These are phyloP conservation scores for Microchirus variegatus DNA, from an alignment of 2,797 vertebrate species.

Conservation along the genomic window DNA sequence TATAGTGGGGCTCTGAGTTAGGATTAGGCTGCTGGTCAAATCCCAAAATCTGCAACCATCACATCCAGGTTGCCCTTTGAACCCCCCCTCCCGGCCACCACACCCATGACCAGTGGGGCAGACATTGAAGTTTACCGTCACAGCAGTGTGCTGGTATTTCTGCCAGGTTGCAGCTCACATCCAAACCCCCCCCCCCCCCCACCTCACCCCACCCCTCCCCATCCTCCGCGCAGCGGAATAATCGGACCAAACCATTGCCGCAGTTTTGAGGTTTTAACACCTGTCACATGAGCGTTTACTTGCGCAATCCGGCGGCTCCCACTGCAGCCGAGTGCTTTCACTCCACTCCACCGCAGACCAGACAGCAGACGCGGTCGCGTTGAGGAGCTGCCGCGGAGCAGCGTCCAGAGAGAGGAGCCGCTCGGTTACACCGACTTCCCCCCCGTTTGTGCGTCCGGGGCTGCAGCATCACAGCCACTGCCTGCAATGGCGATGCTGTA, in stretches of 20 bases:
- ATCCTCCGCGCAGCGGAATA: constrained; percentile 69
- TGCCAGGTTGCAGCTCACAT: constrained; percentile 79
- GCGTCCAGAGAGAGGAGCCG: constrained; percentile 30
- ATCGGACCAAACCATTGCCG: constrained; percentile 81
- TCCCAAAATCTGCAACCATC: neutral
- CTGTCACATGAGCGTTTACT: constrained; percentile 71
- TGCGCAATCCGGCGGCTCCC: constrained; percentile 4
- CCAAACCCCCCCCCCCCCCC: too few relatives aligned
- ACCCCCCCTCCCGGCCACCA: constrained; percentile 43
- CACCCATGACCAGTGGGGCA: constrained; percentile 41
- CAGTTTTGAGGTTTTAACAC: constrained; percentile 69
- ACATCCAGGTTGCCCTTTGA: constrained; percentile 41
- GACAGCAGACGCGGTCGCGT: neutral
- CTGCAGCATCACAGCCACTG: constrained; percentile 72
- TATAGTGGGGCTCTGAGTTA: too few relatives aligned
- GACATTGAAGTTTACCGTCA: constrained; percentile 50
- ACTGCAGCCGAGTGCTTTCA: neutral
- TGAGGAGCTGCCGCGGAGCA: constrained; percentile 12
- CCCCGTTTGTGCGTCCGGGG: constrained; percentile 70
- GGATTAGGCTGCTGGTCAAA: too few relatives aligned
- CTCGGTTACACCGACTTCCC: constrained; percentile 59
- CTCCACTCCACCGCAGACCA: constrained; percentile 1
- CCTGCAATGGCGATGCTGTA: constrained; percentile 81
- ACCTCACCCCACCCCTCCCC: too few relatives aligned
- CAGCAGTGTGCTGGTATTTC: constrained; percentile 72